Evolutionary conservation across 2,888 invertebrate genomes (phyloP), one percentile per base, ranked within the genome.

Genomic region (Nesidiocoris tenuis): DNA sequence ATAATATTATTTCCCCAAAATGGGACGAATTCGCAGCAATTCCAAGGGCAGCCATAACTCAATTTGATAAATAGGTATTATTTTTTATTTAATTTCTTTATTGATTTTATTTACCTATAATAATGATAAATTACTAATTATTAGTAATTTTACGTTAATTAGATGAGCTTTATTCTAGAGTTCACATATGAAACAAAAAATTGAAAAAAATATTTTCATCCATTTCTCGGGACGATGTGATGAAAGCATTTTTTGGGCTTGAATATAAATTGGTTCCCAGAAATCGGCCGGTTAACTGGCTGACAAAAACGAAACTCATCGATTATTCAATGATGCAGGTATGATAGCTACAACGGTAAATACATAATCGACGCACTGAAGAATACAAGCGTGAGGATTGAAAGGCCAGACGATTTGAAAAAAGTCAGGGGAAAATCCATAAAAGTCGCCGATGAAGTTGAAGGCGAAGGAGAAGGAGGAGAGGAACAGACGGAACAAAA

Each of bases 261-360:
- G n/a, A n/a, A n/a, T n/a, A n/a, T n/a, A n/a, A n/a, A n/a, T n/a
- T n/a, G n/a, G n/a, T n/a, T n/a, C n/a, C n/a, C n/a, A n/a, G n/a
- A n/a, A n/a, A n/a, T n/a, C n/a, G n/a, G n/a, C n/a, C n/a, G n/a
- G n/a, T n/a, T n/a, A n/a, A n/a, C n/a, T n/a, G n/a, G n/a, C n/a
- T n/a, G n/a, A n/a, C n/a, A n/a, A n/a, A n/a, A n/a, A n/a, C 39
- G 12, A 12, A 39, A 39, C 5, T 39, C 5, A 3, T 39, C 39
- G 39, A 39, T 7, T 39, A 39, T 3, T 39, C 5, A 39, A 39
- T 39, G 3, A 23, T 67, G 23, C 61, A 75, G 74, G 18, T 75
- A 75, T 56, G 74, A 75, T 19, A 66, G 74, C 25, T 75, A 22
- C 21, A 75, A 75, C 59, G 74, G 74, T n/a, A 55, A 75, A 16